Percentiles rank a stretch among this genome's conserved stretches.
phyloP scores from a whole-genome alignment of 2,113 vertebrate genomes.

The Rhinoderma darwinii region DNA sequence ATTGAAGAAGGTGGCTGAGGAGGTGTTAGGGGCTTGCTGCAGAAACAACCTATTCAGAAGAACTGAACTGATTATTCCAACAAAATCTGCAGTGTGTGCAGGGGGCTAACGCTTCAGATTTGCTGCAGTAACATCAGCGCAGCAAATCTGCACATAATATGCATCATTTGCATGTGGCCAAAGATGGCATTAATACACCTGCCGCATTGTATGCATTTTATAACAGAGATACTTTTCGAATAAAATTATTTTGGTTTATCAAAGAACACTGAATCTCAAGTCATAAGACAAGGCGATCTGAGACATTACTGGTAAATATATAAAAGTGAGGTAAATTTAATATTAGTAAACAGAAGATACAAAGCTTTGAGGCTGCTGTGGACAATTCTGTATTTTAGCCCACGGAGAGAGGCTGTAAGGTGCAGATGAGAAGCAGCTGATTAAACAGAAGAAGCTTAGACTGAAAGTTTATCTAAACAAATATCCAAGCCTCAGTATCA shows the following conservation, averaged over 20 bases:
- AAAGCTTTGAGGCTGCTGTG: not conserved
- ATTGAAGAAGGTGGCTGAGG: too few relatives aligned
- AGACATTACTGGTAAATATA: not conserved
- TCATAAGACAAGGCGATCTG: not conserved
- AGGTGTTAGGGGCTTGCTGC: too few relatives aligned
- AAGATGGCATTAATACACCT: too few relatives aligned
- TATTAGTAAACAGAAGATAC: not conserved
- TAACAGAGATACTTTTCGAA: not conserved
- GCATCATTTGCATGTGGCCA: too few relatives aligned
- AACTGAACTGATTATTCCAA: too few relatives aligned
- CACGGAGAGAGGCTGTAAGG: not conserved
- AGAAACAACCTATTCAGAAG: too few relatives aligned
- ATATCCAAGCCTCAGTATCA: slow-evolving; percentile 49
- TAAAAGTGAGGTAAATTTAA: not conserved
- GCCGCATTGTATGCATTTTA: not conserved
- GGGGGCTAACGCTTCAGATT: too few relatives aligned
- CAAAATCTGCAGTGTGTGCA: too few relatives aligned
- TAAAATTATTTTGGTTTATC: not conserved
- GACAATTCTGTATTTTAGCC: not conserved
- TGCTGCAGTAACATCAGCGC: too few relatives aligned
- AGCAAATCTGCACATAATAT: too few relatives aligned
- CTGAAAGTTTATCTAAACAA: slow-evolving; percentile 62
- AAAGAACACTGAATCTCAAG: not conserved
- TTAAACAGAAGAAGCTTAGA: slow-evolving; percentile 55
- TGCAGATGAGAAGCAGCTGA: slow-evolving; percentile 38